Evolutionary conservation across 2,888 invertebrate genomes (phyloP), one percentile per base, ranked within the genome.

Genomic region (Hetaerina titia): DNA sequence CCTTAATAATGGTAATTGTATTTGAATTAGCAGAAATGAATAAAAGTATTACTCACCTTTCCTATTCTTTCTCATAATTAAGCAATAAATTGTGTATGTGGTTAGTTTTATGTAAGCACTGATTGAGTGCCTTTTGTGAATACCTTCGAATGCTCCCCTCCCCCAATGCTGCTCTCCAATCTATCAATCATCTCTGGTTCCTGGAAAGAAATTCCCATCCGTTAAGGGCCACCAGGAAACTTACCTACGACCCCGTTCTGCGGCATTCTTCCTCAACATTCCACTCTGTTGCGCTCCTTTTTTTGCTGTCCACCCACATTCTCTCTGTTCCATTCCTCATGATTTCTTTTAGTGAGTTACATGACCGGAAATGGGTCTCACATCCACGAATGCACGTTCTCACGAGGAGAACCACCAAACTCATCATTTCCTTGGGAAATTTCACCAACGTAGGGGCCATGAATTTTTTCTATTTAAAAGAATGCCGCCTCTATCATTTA

Each of bases 191-290:
- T 31, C 11, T 81, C 81, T 31, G 15, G 81, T 81, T 81, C 81
- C 11, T 81, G 81, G 81, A 81, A 81, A 81, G 81, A 81, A 31
- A 81, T 31, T 13, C 31, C 13, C 11, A 11, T 31, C 31, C 19
- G 17, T 60, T 17, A 11, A 5, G 60, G 60, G 60, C 60, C 60
- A 15, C 45, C 13, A 15, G 9, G 31, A 9, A 31, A 15, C 81
- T 13, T 8, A 25, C 31, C 31, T 22, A 31, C 13, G 25, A 31
- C 81, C 81, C 81, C 15, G 81, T 31, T 81, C 81, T 15, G 15
- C 31, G 81, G 81, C 81, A 81, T 81, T 81, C 81, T 81, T 81
- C 31, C 81, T 11, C 81, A 45, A 31, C 31, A 81, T 81, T 81
- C 81, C 81, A 69, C n/a, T 69, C 69, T 22, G 19, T 69, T 69